phyloP scores from a whole-genome alignment of 2,797 vertebrate genomes.

The Artibeus jamaicensis region DNA sequence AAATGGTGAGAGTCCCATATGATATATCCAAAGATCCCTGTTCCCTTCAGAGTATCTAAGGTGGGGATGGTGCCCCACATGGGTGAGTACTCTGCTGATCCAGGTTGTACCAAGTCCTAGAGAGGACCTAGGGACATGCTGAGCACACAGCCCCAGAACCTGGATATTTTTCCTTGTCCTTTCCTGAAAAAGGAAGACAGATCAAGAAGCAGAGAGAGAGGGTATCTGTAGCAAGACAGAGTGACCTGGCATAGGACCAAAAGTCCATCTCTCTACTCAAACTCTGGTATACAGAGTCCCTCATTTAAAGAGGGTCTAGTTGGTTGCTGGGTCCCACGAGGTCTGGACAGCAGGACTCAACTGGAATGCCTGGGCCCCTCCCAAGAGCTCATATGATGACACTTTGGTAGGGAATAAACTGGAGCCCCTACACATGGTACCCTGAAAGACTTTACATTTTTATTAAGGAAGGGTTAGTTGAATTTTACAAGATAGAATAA shows the following conservation, averaged over 20 bases:
- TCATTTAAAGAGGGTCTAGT: not conserved
- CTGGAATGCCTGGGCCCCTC: not conserved
- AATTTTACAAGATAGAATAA: not conserved
- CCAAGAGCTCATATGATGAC: not conserved
- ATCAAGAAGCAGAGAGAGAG: not conserved
- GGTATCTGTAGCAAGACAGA: not conserved
- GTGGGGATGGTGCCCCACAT: rapidly evolving
- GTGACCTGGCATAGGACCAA: not conserved
- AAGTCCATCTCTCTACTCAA: not conserved
- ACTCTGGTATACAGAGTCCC: not conserved
- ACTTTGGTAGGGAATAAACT: not conserved
- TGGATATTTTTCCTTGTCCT: not conserved
- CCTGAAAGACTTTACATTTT: not conserved
- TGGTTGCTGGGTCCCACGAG: not conserved
- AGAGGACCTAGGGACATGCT: not conserved
- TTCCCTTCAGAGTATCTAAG: not conserved
- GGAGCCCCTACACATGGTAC: not conserved
- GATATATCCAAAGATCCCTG: not conserved
- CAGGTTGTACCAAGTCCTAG: not conserved
- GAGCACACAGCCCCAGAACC: not conserved
- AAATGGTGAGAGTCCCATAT: not conserved
- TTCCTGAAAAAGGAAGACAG: not conserved
- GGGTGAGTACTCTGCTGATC: not conserved
- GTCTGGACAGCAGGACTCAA: not conserved
- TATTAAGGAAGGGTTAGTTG: not conserved